Percentiles rank a stretch among this genome's conserved stretches.
phyloP scores from a whole-genome alignment of 2,888 invertebrate species.

The Sinopyrophorus schimmeli region DNA sequence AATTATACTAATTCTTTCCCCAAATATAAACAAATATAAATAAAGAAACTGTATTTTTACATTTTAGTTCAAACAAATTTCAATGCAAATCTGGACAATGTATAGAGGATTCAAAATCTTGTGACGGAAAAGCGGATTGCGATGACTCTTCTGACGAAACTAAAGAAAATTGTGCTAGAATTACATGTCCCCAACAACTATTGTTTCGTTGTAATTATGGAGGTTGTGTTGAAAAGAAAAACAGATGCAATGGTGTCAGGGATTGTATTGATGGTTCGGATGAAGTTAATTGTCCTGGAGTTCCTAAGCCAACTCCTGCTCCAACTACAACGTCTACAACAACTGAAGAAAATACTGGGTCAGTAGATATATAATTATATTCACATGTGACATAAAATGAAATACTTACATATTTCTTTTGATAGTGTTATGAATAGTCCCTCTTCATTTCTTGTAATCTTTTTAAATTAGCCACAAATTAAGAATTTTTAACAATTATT shows the following conservation, averaged over 20 bases:
- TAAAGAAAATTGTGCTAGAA: constrained; percentile 15
- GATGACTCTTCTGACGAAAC: constrained; percentile 56
- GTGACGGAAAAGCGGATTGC: constrained; percentile 56
- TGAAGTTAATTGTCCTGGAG: constrained; percentile 43
- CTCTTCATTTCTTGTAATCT: too few relatives aligned
- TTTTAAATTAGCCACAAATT: too few relatives aligned
- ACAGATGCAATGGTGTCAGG: constrained; percentile 58
- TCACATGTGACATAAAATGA: too few relatives aligned
- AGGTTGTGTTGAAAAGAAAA: constrained; percentile 51
- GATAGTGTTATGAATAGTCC: too few relatives aligned
- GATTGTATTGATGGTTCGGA: constrained; percentile 58
- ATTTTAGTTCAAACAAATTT: constrained; percentile 7
- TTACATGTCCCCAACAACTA: constrained; percentile 40
- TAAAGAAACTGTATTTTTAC: too few relatives aligned
- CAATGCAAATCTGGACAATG: constrained; percentile 50
- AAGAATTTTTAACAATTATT: too few relatives aligned
- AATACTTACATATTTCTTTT: too few relatives aligned
- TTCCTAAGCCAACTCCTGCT: too few relatives aligned
- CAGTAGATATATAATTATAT: not conserved
- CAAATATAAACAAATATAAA: not conserved
- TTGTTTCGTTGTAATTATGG: constrained; percentile 46
- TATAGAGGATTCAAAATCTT: constrained; percentile 49
- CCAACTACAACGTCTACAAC: not conserved
- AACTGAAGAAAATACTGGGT: not conserved
- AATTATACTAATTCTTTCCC: too few relatives aligned